A percentile compares a stretch with the other conserved stretches of the same genome.
These are phyloP conservation scores for Pararge aegeria DNA, from an alignment of 1,140 invertebrate species.

Conservation along the genomic window DNA sequence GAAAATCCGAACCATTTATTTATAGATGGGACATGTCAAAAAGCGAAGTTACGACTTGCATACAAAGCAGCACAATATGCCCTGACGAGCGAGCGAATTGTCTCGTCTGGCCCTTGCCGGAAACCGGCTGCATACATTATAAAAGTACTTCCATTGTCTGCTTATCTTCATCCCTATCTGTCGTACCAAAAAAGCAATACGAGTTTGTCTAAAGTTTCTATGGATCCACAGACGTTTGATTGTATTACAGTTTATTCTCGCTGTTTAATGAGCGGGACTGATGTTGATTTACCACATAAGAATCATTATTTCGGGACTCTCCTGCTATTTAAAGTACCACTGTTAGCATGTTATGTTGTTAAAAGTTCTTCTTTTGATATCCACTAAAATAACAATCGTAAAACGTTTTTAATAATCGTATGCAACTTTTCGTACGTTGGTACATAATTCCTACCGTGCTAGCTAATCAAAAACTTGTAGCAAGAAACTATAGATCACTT, in stretches of 20 bases:
- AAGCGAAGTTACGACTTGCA: conserved; percentile 38
- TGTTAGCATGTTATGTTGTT: no score
- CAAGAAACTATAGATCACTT: no score
- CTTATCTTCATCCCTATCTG: conserved; percentile 58
- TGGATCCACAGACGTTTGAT: conserved; percentile 10
- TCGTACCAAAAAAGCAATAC: conserved; percentile 30
- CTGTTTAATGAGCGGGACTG: background rate
- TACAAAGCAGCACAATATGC: conserved; percentile 53
- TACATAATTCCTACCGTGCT: no score
- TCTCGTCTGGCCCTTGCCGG: conserved; percentile 62
- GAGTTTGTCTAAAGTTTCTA: conserved; percentile 9
- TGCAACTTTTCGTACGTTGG: no score
- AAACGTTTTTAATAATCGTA: no score
- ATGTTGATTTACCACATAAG: background rate
- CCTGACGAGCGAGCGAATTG: conserved; percentile 49
- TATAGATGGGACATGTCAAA: conserved; percentile 6
- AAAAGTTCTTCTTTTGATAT: no score
- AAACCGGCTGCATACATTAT: conserved; percentile 53
- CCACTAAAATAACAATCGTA: no score
- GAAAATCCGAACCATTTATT: conserved; percentile 1
- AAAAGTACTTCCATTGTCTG: conserved; percentile 49
- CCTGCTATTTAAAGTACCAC: background rate
- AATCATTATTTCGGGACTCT: background rate
- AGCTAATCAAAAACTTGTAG: no score
- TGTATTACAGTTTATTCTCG: conserved; percentile 15